Evolutionary conservation across 2,797 vertebrate species (phyloP), one percentile per base, ranked within the genome.

Genomic region (Sebastes hopkinsi): DNA sequence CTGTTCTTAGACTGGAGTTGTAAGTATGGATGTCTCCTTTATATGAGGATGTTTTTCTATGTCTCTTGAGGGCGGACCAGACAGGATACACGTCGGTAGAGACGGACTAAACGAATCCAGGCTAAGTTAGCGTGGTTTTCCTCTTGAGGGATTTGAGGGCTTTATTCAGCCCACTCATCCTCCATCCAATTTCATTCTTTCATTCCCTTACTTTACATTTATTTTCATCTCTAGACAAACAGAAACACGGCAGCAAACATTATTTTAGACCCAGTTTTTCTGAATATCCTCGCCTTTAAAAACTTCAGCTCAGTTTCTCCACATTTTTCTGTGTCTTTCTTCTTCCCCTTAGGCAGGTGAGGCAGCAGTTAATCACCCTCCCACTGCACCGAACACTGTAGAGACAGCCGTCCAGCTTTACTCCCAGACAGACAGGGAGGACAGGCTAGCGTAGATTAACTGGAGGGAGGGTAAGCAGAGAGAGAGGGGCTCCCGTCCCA

Each of bases 321-420:
- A 10, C 66, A 55, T 69, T 46, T 71, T 58, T 71, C 68, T 67
- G 23, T 79, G 55, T 73, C 23, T 82, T 72, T 79, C 56, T 56
- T 78, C 73, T 20, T 65, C 0, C 80, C 88, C 80, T 16, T 9
- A 77, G 67, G 86, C 83, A 79, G 75, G 70, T 78, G 81, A 91
- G 68, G 70, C 72, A 79, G 81, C 76, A 42, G 32, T 85, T 89
- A 81, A 88, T 92, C 72, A 89, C 67, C 75, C 79, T 72, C 76
- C 79, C 55, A 32, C 61, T 72, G 52, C 81, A 69, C 42, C 12
- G 38, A 32, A 61, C 61, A 11, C 79, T 55, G 50, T 36, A 42
- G 6, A 74, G 83, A 85, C 58, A 81, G 76, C 22, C 81, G n/a
- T 80, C 50, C 60, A 50, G 72, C 29, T 77, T 80, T 55, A 71